phyloP scores from a whole-genome alignment of 2,113 vertebrate species.

The Gasterosteus nipponicus region DNA sequence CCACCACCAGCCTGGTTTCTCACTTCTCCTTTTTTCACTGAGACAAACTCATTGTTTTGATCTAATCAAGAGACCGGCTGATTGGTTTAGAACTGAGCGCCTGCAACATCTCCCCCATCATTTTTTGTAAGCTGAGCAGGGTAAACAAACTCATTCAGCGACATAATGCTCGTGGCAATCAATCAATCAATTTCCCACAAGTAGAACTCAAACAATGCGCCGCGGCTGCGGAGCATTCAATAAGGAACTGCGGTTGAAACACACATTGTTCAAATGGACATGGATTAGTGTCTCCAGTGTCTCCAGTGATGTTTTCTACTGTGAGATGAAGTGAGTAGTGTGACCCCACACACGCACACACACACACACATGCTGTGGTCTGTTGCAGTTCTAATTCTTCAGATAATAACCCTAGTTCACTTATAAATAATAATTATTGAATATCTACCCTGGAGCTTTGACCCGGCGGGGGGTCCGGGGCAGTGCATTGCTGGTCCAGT shows the following conservation, averaged over 20 bases:
- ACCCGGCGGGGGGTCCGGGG: not conserved
- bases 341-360: slow-evolving; percentile 6
- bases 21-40: slow-evolving; percentile 50
- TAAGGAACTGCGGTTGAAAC: slow-evolving; percentile 46
- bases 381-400: too few species aligned
- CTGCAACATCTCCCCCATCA: slow-evolving; percentile 68
- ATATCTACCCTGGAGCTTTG: not conserved
- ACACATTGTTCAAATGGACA: slow-evolving; percentile 54
- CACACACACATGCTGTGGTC: too few species aligned
- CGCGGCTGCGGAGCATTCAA: slow-evolving; percentile 41
- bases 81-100: slow-evolving; percentile 67
- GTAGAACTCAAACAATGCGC: slow-evolving; percentile 69
- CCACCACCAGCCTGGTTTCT: slow-evolving; percentile 10
- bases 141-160: slow-evolving; percentile 78
- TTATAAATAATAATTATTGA: not conserved
- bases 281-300: slow-evolving; percentile 47
- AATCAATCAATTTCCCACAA: slow-evolving; percentile 76
- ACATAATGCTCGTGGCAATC: slow-evolving; percentile 76
- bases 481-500: too few species aligned
- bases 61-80: slow-evolving; percentile 58
- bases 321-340: slow-evolving; percentile 10
- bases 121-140: slow-evolving; percentile 72
- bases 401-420: not conserved
- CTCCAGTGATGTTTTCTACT: slow-evolving; percentile 28
- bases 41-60: slow-evolving; percentile 60